phyloP scores from a whole-genome alignment of 2,888 invertebrate species.

The Agonopterix heracliana region DNA sequence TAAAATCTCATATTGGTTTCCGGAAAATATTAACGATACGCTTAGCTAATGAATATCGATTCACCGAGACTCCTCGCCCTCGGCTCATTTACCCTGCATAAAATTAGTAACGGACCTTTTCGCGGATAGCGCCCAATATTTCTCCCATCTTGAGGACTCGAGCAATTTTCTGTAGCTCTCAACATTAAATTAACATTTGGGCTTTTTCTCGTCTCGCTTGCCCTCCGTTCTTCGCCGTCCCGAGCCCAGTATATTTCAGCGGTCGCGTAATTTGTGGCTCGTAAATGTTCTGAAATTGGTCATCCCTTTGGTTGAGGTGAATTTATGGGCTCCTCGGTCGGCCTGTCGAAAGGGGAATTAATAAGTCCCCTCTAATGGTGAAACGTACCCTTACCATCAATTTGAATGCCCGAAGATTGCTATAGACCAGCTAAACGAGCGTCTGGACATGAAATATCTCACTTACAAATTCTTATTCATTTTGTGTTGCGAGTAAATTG shows the following conservation, averaged over 20 bases:
- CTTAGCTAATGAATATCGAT: slow-evolving; percentile 67
- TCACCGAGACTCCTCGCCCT: slow-evolving; percentile 36
- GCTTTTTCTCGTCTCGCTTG: slow-evolving; percentile 62
- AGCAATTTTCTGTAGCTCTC: slow-evolving; percentile 68
- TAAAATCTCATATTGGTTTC: slow-evolving; percentile 37
- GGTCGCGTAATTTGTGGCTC: slow-evolving; percentile 76
- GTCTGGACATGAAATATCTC: slow-evolving; percentile 58
- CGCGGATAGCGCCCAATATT: slow-evolving; percentile 56
- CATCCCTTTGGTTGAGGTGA: slow-evolving; percentile 76
- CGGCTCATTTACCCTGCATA: slow-evolving; percentile 68
- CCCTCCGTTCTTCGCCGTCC: slow-evolving; percentile 48
- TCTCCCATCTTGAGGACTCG: slow-evolving; percentile 60
- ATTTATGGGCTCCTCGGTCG: slow-evolving; percentile 74
- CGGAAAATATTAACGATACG: slow-evolving; percentile 57
- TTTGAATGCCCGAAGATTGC: slow-evolving; percentile 73
- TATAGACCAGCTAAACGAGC: slow-evolving; percentile 52
- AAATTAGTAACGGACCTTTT: slow-evolving; percentile 66
- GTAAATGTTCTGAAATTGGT: slow-evolving; percentile 77
- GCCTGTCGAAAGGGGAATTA: slow-evolving; percentile 76
- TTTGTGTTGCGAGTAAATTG: slow-evolving; percentile 54
- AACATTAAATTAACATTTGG: slow-evolving; percentile 74
- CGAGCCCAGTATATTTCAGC: slow-evolving; percentile 71
- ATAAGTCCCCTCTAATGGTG: slow-evolving; percentile 75
- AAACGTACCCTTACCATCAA: slow-evolving; percentile 75
- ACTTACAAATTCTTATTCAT: slow-evolving; percentile 59